Conservation (phyloP, 2,888 invertebrate species). For the Eudasyphora cyanicolor region DNA sequence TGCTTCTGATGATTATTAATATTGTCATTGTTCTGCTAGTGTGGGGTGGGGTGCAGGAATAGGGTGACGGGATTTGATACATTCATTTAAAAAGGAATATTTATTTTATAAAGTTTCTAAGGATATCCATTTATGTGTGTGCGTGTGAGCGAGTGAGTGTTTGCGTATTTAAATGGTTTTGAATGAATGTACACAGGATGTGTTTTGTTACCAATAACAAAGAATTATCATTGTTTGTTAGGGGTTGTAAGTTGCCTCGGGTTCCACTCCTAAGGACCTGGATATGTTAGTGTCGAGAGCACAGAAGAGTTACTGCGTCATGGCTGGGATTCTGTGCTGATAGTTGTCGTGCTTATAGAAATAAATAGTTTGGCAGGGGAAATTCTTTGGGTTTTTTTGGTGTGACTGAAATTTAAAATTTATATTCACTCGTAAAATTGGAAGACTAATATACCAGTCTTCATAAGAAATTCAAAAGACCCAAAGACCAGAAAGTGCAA, state of each 20-base stretch:
- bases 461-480: too few species aligned
- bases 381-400: too few species aligned
- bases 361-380: not conserved
- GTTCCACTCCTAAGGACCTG: not conserved
- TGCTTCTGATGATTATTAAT: slow-evolving; percentile 27
- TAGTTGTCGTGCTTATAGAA: not conserved
- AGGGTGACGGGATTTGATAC: too few species aligned
- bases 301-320: too few species aligned
- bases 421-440: too few species aligned
- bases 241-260: not conserved
- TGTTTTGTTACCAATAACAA: not conserved
- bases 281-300: not conserved
- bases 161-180: slow-evolving; percentile 13
- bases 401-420: too few species aligned
- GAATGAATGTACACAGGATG: slow-evolving; percentile 2
- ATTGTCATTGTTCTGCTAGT: slow-evolving; percentile 46
- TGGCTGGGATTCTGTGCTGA: not conserved
- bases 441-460: too few species aligned
- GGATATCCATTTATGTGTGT: not conserved
- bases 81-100: too few species aligned
- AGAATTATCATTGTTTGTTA: not conserved
- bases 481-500: too few species aligned
- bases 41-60: too few species aligned
- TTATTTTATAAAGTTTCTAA: not conserved
- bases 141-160: not conserved